phyloP scores from a whole-genome alignment of 2,113 vertebrate genomes.

The Mixornis gularis region DNA sequence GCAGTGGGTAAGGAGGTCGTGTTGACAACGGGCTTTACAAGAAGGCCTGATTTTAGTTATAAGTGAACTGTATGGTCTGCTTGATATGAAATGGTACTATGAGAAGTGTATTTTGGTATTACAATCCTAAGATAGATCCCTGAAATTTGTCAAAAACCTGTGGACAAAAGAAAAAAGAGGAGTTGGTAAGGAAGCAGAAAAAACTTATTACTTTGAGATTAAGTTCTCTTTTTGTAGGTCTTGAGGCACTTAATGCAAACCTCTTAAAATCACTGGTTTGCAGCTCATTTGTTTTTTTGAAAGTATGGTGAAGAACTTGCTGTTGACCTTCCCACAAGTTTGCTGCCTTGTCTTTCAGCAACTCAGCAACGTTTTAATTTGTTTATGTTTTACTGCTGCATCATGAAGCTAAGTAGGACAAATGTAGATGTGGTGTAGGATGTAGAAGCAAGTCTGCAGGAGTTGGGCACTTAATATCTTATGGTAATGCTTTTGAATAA shows the following conservation, averaged over 20 bases:
- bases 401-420: background rate
- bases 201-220: background rate
- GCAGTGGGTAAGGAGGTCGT: accelerated
- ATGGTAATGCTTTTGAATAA: background rate
- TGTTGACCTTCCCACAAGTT: background rate
- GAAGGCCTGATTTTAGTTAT: background rate
- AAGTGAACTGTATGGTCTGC: background rate
- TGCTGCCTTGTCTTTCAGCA: background rate
- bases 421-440: background rate
- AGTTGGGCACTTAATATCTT: background rate
- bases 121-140: background rate
- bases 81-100: background rate
- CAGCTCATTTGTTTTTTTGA: background rate
- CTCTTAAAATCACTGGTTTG: background rate
- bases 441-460: background rate
- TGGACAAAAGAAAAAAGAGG: background rate
- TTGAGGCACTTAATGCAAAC: background rate
- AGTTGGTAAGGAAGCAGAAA: background rate
- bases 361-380: background rate
- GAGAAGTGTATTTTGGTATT: background rate
- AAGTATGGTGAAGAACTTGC: background rate
- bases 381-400: background rate
- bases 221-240: background rate
- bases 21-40: background rate
- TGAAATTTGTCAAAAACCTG: background rate